Conservation (phyloP, 2,113 vertebrate species). For the Xerus inauris region DNA sequence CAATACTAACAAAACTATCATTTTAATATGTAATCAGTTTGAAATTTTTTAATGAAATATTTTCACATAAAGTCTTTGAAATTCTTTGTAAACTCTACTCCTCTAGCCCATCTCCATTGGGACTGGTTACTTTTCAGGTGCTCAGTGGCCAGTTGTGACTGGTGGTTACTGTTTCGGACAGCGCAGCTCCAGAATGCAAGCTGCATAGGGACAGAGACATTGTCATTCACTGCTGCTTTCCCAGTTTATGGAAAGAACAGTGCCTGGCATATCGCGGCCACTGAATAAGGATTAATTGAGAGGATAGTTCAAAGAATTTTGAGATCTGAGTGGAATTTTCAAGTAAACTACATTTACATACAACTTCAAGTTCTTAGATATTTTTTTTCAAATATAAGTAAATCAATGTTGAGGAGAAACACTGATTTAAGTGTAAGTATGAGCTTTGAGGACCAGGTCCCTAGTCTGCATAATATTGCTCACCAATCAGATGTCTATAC, state of each 20-base stretch:
- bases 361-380: background rate
- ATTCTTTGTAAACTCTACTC: background rate
- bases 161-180: background rate
- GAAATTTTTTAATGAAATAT: background rate
- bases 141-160: rapidly evolving
- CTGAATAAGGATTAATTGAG: constrained; percentile 6
- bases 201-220: background rate
- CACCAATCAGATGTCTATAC: background rate
- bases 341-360: background rate
- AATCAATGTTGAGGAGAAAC: background rate
- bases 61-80: background rate
- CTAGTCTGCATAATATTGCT: background rate
- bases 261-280: background rate
- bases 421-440: background rate
- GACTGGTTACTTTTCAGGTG: background rate
- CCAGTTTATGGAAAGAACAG: background rate
- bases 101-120: background rate
- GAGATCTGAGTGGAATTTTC: background rate
- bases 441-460: background rate
- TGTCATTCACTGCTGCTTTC: background rate
- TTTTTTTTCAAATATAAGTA: background rate
- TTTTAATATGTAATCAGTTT: background rate
- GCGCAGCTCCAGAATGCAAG: background rate
- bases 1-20: background rate
- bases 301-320: background rate